Base-by-base conservation (phyloP, 2,113 vertebrate genomes). In the Opisthocomus hoazin region DNA sequence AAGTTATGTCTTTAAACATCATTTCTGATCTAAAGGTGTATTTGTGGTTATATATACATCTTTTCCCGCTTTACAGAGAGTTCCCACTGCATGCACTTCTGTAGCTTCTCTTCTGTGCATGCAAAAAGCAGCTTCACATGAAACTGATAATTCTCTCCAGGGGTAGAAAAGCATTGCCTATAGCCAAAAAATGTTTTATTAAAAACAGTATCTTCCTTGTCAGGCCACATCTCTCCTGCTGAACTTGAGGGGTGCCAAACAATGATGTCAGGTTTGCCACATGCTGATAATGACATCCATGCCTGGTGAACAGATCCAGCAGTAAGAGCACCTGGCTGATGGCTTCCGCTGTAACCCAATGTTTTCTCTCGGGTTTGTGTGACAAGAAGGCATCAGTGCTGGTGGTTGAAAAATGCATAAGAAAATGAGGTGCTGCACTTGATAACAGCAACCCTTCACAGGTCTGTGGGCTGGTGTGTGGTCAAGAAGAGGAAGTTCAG, bases 131-230 rank as follows among this genome's bases (percentile, higher is more conserved):
- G 51, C 70, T 92, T 84, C 90, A 64, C 45, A 5, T 43, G 32
- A 84, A 93, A 81, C 68, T 64, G 90, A 36, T 96, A 64, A 86
- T 71, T 48, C 86, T 89, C 87, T 89, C 65, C 41, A 36, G 89
- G 65, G 77, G 79, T 78, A 22, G 90, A 64, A n/a, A 53, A 75
- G 68, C 73, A 13, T 36, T 68, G 71, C 76, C 76, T 71, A 30
- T 56, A 75, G 57, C 80, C 86, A 96, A 91, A 96, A 82, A 57
- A 75, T 36, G 65, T 76, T 96, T 92, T 93, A 91, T 96, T 94
- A 79, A 90, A 87, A 93, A 1, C 86, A 94, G 86, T 79, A 53
- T 84, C 64, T 89, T 87, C 84, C 73, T 71, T 92, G 83, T 90
- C 93, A 80, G 92, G 85, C 79, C 88, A 39, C 77, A 85, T 89